Evolutionary conservation across 2,113 vertebrate species (phyloP), one percentile per base, ranked within the genome.

Genomic region (Siphamia tubifer): DNA sequence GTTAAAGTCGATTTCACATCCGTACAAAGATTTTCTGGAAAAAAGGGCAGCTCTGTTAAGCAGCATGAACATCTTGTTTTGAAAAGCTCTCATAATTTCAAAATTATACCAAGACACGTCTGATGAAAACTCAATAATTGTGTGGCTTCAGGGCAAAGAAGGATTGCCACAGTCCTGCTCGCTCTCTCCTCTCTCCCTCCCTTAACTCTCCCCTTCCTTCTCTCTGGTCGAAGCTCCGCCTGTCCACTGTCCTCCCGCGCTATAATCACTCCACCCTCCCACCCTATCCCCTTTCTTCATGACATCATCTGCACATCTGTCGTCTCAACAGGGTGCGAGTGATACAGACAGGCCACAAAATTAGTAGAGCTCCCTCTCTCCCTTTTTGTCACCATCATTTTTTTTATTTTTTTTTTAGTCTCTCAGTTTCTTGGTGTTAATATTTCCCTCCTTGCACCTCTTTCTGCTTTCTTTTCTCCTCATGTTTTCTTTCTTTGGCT

Each of bases 291-390:
- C 83, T 87, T 85, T 83, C 85, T 64, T 70, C 77, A 92, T 93
- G 91, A 93, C 92, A 92, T 93, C 91, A 93, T 85, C 77, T 35
- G 74, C 89, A 92, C 92, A 93, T 91, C 92, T 93, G 92, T 90
- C 78, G 84, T 91, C 88, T 89, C 89, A 85, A 88, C 86, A 92
- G 86, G 84, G 91, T 75, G 80, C 84, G 87, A 76, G 89, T 84
- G 82, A 81, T 83, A 87, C 82, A 85, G 85, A 86, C 82, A 77
- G 86, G 81, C 83, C 83, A 77, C 87, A 78, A 86, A 86, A 90
- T 75, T 79, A 85, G 74, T 66, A 28, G 45, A 69, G 77, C 74
- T 72, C 77, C 75, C 54, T 79, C 68, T 32, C 63, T 83, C 58
- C 24, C 58, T 68, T 67, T 74, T 68, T 77, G 75, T 74, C 62